Evolutionary conservation across 2,888 invertebrate species (phyloP).

Genomic region (Cyaniris semiargus): DNA sequence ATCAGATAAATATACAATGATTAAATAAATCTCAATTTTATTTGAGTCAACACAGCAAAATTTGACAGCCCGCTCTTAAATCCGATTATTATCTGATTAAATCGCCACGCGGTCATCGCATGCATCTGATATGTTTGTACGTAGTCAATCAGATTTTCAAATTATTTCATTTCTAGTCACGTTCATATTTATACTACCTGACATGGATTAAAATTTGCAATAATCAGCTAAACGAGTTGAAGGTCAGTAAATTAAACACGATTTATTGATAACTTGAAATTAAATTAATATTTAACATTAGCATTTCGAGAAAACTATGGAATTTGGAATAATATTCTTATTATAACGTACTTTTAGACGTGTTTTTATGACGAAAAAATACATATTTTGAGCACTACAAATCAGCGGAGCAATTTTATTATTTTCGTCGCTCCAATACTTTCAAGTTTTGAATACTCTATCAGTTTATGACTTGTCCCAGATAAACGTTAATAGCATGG

Average conservation of each 20-base stretch:
- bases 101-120: not conserved
- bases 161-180: not conserved
- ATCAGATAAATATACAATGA: too few relatives aligned
- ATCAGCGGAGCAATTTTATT: not conserved
- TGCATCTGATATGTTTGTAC: not conserved
- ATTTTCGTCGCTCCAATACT: too few relatives aligned
- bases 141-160: not conserved
- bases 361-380: not conserved
- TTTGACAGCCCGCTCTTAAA: too few relatives aligned
- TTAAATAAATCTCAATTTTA: too few relatives aligned
- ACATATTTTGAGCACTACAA: not conserved
- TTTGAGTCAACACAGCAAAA: too few relatives aligned
- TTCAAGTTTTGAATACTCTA: not conserved
- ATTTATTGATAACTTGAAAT: too few relatives aligned
- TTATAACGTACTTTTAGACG: too few relatives aligned
- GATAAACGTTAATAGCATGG: slow-evolving; percentile 15
- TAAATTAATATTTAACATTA: too few relatives aligned
- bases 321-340: too few relatives aligned
- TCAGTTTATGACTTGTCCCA: slow-evolving; percentile 1
- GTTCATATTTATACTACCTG: not conserved
- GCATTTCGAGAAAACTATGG: too few relatives aligned
- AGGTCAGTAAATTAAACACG: too few relatives aligned
- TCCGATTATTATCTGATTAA: not conserved
- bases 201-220: not conserved
- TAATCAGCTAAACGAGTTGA: not conserved